A percentile compares a stretch with the other conserved stretches of the same genome.
phyloP scores from a whole-genome alignment of 1,140 invertebrate species.

The Cyclina sinensis region DNA sequence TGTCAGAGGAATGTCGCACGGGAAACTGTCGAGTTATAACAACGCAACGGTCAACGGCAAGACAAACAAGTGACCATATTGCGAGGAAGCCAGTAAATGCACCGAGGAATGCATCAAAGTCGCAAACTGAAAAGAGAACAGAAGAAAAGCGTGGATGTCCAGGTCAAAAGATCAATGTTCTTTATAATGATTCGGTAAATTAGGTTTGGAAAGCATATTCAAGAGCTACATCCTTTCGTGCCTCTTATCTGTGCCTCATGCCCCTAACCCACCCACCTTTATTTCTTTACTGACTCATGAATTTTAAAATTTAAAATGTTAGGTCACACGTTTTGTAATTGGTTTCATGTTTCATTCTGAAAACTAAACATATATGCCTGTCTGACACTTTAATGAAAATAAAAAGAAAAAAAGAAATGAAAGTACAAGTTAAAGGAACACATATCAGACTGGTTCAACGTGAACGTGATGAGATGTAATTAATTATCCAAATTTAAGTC shows the following conservation, averaged over 20 bases:
- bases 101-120: neutral
- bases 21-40: neutral
- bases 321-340: no score
- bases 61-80: neutral
- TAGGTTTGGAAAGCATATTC: neutral
- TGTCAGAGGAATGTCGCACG: neutral
- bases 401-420: no score
- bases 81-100: conserved; percentile 4
- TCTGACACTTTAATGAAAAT: no score
- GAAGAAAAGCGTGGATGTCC: neutral
- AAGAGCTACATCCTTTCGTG: no score
- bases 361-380: no score
- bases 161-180: neutral
- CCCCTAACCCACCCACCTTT: neutral
- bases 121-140: conserved; percentile 20
- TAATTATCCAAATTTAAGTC: no score
- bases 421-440: no score
- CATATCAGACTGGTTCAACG: no score
- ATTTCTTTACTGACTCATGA: neutral
- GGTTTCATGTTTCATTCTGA: no score
- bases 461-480: no score
- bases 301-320: no score
- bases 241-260: no score
- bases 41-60: neutral
- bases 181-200: neutral